Evolutionary conservation across 2,888 invertebrate genomes (phyloP).

Genomic region (Bombylius discolor): DNA sequence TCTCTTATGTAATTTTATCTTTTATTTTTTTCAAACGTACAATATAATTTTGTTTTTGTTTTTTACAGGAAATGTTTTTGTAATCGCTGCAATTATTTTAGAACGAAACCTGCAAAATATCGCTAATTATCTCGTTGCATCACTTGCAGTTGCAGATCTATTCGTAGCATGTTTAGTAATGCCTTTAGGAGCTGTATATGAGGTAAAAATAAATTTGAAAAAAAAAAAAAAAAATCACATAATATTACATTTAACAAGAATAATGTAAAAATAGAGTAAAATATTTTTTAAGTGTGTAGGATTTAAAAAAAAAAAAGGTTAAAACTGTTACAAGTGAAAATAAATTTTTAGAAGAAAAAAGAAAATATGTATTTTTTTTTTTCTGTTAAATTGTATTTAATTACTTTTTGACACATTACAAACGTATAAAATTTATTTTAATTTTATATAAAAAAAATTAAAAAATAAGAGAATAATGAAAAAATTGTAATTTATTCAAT

Average conservation of each 20-base stretch:
- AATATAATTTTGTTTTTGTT: neutral
- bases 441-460: neutral
- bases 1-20: too few species aligned
- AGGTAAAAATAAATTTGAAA: conserved; percentile 36
- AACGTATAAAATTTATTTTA: too few species aligned
- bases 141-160: conserved; percentile 82
- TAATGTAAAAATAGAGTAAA: too few species aligned
- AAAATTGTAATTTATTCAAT: neutral
- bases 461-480: too few species aligned
- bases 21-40: neutral
- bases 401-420: too few species aligned
- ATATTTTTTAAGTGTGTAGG: too few species aligned
- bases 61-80: conserved; percentile 77
- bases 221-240: conserved; percentile 3
- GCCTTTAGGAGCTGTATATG: conserved; percentile 56
- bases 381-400: too few species aligned
- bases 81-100: conserved; percentile 80
- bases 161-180: conserved; percentile 74
- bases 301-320: too few species aligned
- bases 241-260: conserved; percentile 18
- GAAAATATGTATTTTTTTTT: too few species aligned
- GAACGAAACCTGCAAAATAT: conserved; percentile 79
- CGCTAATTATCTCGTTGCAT: conserved; percentile 80
- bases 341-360: too few species aligned
- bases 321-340: too few species aligned